Evolutionary conservation across 2,797 vertebrate species (phyloP), one percentile per base, ranked within the genome.

Genomic region (Myotis pilosus): DNA sequence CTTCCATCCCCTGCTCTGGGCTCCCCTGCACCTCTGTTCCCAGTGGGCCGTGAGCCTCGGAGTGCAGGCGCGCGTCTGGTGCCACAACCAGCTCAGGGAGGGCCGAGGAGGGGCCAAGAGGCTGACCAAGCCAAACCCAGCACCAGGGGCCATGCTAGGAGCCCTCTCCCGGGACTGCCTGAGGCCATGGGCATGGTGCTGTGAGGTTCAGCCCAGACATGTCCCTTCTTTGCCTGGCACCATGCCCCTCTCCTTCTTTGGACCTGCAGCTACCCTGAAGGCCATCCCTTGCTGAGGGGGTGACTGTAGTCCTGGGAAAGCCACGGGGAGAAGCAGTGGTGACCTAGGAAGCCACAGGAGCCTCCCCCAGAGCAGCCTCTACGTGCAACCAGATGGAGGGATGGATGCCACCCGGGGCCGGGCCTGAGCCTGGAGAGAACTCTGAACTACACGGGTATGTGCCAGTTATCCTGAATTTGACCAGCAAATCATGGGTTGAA

Each of bases 371-470:
- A 20, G 51, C 36, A 19, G 47, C 6, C 8, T n/a, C 53, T 11
- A 6, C 5, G 3, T 10, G 36, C 0, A 44, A 13, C 22, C 33
- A 36, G n/a, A 23, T 0, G 3, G 4, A 76, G 81, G 66, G 38
- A 7, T 0, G 8, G 41, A 84, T 0, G 3, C 20, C 78, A 49
- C 30, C 3, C 33, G 22, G 0, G 0, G 20, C 51, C 53, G 12
- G 28, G 57, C 23, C 44, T 53, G 16, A 0, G 51, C 13, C 47
- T 30, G 15, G 44, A 78, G 53, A 33, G 53, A 28, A 36, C 3
- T 62, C 38, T 30, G 53, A 44, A 44, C 25, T 17, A 20, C 57
- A 23, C 0, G 47, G 12, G 28, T 9, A 28, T 12, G 33, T 3
- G 23, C 22, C 7, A 7, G 16, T 23, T 13, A 49, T 9, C 41